Evolutionary conservation across 1,140 invertebrate species (phyloP).

Genomic region (Cydia splendana): DNA sequence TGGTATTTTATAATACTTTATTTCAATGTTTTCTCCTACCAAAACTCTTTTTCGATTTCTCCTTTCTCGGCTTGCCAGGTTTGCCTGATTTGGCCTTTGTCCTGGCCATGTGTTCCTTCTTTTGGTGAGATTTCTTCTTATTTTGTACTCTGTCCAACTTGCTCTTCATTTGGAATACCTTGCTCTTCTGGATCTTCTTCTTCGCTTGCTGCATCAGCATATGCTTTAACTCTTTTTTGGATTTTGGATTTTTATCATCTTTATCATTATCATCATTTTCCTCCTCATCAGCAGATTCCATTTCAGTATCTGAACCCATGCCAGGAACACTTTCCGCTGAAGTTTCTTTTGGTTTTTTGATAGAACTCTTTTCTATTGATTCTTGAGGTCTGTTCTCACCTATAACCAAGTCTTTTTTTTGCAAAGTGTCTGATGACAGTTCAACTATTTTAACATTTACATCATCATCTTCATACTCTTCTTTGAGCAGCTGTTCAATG

Average conservation of each 20-base stretch:
- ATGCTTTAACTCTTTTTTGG: constrained; percentile 83
- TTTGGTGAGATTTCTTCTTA: constrained; percentile 80
- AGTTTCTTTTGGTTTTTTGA: constrained; percentile 46
- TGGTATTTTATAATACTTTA: constrained; percentile 33
- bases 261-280: constrained; percentile 67
- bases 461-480: constrained; percentile 86
- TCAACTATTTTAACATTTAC: constrained; percentile 88
- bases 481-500: constrained; percentile 83
- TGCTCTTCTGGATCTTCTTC: constrained; percentile 86
- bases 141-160: constrained; percentile 83
- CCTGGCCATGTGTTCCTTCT: constrained; percentile 55
- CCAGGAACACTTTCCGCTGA: constrained; percentile 61
- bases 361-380: constrained; percentile 44
- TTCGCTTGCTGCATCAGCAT: constrained; percentile 84
- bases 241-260: constrained; percentile 75
- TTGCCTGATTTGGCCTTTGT: constrained; percentile 56
- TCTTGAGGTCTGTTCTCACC: constrained; percentile 83
- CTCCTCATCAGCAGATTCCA: constrained; percentile 56
- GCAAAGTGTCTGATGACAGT: constrained; percentile 83
- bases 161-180: constrained; percentile 86
- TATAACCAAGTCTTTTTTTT: constrained; percentile 84
- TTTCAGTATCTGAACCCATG: constrained; percentile 60
- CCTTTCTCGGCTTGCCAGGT: constrained; percentile 58
- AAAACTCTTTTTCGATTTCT: constrained; percentile 70
- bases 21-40: constrained; percentile 64